Evolutionary conservation across 2,113 vertebrate species (phyloP).

Genomic region (Panthera leo): DNA sequence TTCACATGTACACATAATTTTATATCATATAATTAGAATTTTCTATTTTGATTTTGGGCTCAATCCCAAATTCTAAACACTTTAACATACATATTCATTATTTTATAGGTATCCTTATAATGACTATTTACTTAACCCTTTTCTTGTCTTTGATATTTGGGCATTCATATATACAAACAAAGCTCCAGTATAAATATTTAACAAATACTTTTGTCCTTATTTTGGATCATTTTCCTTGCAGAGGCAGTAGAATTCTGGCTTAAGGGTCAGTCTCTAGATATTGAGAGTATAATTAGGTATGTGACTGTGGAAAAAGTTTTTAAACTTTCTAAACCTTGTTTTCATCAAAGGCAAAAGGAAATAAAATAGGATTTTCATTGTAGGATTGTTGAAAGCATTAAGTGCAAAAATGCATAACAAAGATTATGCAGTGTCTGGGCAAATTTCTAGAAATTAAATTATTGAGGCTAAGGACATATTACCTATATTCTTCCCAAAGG

Average conservation of each 20-base stretch:
- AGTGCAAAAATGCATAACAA: neutral
- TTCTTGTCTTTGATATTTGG: neutral
- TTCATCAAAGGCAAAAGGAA: slow-evolving; percentile 1
- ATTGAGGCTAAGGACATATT: neutral
- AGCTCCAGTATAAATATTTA: neutral
- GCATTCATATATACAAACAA: neutral
- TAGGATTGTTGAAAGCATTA: neutral
- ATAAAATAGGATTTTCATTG: neutral
- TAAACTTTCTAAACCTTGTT: neutral
- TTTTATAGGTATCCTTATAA: neutral
- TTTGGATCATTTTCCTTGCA: neutral
- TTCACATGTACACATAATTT: neutral
- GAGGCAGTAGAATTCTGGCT: neutral
- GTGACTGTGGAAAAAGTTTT: neutral
- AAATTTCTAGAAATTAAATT: slow-evolving; percentile 42
- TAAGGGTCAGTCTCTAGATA: neutral
- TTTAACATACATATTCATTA: neutral
- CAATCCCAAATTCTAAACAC: neutral
- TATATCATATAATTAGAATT: neutral
- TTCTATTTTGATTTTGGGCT: slow-evolving; percentile 6
- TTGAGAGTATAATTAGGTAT: neutral
- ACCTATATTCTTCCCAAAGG: neutral
- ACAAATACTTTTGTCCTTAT: neutral
- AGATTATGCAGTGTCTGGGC: neutral
- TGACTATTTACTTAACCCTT: neutral